Evolutionary conservation across 2,797 vertebrate genomes (phyloP), one percentile per base, ranked within the genome.

Genomic region (Amblyraja radiata): DNA sequence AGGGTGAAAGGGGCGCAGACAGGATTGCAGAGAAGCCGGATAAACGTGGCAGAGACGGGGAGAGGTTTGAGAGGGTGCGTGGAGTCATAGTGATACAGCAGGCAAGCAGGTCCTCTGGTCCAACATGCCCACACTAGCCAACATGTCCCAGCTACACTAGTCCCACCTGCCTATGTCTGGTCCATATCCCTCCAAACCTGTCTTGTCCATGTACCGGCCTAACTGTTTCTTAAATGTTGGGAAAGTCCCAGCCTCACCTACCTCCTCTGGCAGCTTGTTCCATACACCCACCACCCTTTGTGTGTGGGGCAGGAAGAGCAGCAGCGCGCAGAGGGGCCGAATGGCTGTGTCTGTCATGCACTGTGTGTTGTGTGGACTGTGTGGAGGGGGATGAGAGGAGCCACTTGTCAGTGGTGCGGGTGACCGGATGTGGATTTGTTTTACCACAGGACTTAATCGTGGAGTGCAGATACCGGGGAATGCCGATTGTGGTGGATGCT

Each of bases 401-500:
- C 6, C 10, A 21, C 14, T 28, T 92, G 73, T 8, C 28, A 1
- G 90, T 71, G 68, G 2, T 46, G 63, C 13, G 23, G 21, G 6
- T 68, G 0, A 28, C 54, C 61, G 23, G 54, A 13, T 18, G 54
- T 6, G 1, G 0, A 9, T 61, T 93, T 21, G 8, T 94, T 94
- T 94, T 93, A 93, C 95, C 94, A 21, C 93, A 99, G 99, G 98
- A 97, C 94, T 97, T 99, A 94, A 98, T 99, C 94, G 98, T 98
- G 94, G 98, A 96, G 90, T 96, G 98, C 0, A 99, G 97, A 96
- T 93, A 97, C 68, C 97, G 97, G 96, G 97, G 97, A 93, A 97
- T 99, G 94, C 99, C 99, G 0, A 94, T 99, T 23, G 94, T 99
- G 94, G 97, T 99, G 63, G 99, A 99, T 93, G 99, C 99, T 78